phyloP scores from a whole-genome alignment of 2,113 vertebrate species.

The Proteles cristata region DNA sequence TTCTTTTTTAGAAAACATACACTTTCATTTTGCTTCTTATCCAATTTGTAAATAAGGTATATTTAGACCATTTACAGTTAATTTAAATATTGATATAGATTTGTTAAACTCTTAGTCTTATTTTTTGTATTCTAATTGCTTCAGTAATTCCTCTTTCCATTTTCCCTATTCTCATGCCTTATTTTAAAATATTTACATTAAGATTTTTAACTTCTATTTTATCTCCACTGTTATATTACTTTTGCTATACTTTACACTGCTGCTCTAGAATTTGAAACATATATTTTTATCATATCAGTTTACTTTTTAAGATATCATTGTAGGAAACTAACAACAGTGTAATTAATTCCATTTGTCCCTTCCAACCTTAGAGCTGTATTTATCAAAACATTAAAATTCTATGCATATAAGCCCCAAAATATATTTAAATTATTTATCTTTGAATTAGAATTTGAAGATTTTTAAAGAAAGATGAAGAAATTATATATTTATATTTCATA shows the following conservation, averaged over 20 bases:
- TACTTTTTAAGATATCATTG: not conserved
- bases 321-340: not conserved
- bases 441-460: not conserved
- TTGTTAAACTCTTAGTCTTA: not conserved
- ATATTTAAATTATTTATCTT: not conserved
- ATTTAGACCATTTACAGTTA: not conserved
- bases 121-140: not conserved
- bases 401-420: not conserved
- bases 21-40: not conserved
- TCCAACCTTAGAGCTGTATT: not conserved
- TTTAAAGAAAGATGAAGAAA: not conserved
- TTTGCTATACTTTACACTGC: not conserved
- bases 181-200: not conserved
- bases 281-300: not conserved
- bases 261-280: not conserved
- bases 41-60: not conserved
- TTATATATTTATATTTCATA: not conserved
- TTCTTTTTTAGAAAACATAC: not conserved
- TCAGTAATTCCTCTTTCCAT: not conserved
- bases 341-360: not conserved
- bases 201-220: not conserved
- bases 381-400: not conserved
- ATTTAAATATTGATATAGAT: not conserved
- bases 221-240: not conserved
- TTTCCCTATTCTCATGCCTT: not conserved